Conservation (phyloP, 2,113 vertebrate species). For the Osmerus eperlanus region DNA sequence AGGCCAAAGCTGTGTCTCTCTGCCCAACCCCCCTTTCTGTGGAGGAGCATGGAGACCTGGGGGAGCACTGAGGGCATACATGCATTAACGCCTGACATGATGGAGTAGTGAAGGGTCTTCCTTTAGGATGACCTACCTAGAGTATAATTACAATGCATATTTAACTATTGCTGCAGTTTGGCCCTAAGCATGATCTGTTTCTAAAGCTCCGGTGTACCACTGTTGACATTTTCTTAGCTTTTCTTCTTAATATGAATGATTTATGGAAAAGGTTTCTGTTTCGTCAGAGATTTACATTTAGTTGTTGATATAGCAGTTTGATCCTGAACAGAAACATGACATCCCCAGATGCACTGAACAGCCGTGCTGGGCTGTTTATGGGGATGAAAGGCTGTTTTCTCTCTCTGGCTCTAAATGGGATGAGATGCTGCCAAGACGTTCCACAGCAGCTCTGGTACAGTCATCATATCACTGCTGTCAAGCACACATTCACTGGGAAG, state of each 20-base stretch:
- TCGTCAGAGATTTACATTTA: neutral
- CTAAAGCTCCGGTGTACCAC: neutral
- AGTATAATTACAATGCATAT: no score
- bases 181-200: neutral
- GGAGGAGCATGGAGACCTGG: neutral
- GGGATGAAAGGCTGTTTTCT: neutral
- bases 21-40: slow-evolving; percentile 41
- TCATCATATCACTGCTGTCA: slow-evolving; percentile 9
- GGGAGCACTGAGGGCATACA: no score
- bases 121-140: no score
- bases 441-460: neutral
- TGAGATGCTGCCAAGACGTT: neutral
- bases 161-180: no score
- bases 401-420: slow-evolving; percentile 10
- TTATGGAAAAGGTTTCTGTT: neutral
- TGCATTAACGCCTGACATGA: no score
- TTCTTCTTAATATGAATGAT: neutral
- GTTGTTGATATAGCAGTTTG: neutral
- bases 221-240: neutral
- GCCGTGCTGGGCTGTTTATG: neutral
- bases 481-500: neutral
- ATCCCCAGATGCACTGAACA: no score
- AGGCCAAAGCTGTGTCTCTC: slow-evolving; percentile 50
- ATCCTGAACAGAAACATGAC: neutral
- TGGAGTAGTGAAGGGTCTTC: no score